Conservation (phyloP, 2,888 invertebrate genomes). For the Caenorhabditis afra region DNA sequence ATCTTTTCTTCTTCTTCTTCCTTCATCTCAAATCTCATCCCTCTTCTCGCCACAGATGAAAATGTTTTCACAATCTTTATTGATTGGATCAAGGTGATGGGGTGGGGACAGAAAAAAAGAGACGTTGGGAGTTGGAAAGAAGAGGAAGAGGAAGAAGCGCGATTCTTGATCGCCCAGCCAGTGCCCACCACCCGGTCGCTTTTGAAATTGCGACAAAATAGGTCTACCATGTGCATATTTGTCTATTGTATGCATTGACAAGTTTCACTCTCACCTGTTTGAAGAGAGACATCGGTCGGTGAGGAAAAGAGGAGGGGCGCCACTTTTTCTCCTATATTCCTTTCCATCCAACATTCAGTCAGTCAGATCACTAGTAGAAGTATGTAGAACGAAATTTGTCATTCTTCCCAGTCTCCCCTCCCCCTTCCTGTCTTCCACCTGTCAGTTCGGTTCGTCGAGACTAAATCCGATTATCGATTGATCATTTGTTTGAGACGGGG, state of each 20-base stretch:
- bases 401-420: conserved; percentile 5
- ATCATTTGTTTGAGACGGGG: conserved; percentile 44
- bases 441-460: conserved; percentile 25
- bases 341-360: conserved; percentile 7
- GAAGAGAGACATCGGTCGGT: conserved; percentile 15
- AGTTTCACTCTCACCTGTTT: conserved; percentile 60
- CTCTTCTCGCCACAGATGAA: no score
- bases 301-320: no score
- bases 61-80: conserved; percentile 14
- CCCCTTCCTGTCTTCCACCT: not conserved
- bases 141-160: not conserved
- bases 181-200: no score
- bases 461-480: conserved; percentile 53
- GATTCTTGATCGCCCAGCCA: no score
- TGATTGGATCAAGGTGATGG: conserved; percentile 10
- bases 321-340: not conserved
- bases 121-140: no score
- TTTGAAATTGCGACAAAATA: conserved; percentile 39
- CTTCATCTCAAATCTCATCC: no score
- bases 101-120: not conserved
- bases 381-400: no score
- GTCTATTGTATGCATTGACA: conserved; percentile 53
- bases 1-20: conserved; percentile 15
- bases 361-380: no score
- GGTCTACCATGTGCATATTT: conserved; percentile 65